A percentile compares a stretch with the other conserved stretches of the same genome.
Conservation (phyloP, 2,797 vertebrate genomes). For the Cichlasoma orientale region DNA sequence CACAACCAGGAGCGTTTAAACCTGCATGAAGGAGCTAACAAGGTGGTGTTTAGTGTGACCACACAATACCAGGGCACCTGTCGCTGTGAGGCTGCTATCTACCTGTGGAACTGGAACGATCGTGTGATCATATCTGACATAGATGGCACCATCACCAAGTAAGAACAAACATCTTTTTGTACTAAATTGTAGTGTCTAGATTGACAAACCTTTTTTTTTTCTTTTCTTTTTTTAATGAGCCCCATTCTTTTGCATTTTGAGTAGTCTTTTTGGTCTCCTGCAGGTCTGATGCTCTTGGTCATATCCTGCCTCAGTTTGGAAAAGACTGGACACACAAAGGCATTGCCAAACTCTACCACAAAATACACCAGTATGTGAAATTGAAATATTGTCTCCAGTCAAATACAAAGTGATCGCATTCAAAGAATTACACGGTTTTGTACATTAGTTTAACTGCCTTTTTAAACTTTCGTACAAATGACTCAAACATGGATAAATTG, state of each 20-base stretch:
- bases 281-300: constrained; percentile 95
- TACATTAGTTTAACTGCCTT: neutral
- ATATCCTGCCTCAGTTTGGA: constrained; percentile 93
- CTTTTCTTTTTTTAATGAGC: neutral
- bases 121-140: constrained; percentile 95
- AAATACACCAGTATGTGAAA: constrained; percentile 90
- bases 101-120: constrained; percentile 95
- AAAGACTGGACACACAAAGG: constrained; percentile 98
- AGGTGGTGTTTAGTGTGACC: constrained; percentile 93
- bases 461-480: neutral
- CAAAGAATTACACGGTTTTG: neutral
- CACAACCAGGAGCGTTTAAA: constrained; percentile 84
- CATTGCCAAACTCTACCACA: constrained; percentile 93
- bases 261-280: constrained; percentile 16
- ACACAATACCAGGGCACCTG: constrained; percentile 97
- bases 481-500: neutral
- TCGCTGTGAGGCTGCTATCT: constrained; percentile 93
- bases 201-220: neutral
- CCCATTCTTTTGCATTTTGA: neutral
- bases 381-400: neutral
- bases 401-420: neutral
- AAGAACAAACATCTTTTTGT: constrained; percentile 21
- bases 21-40: constrained; percentile 89
- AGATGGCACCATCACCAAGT: constrained; percentile 97
- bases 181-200: neutral